Conservation (phyloP, 1,140 invertebrate species). For the Lordiphosa stackelbergi region DNA sequence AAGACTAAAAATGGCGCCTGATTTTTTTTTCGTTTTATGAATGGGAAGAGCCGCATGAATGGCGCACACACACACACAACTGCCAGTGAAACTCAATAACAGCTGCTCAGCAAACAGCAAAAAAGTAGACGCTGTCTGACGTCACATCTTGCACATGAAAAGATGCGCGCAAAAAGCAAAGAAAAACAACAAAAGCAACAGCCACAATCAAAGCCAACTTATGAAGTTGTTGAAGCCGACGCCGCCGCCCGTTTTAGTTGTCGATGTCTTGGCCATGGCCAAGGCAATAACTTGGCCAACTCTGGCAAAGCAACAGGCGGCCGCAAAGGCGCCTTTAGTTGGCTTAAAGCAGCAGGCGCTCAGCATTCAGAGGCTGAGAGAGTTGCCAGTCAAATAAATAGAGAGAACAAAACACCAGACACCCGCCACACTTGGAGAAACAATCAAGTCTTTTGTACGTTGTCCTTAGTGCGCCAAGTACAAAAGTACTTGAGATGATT, state of each 20-base stretch:
- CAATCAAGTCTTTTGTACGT: too few relatives aligned
- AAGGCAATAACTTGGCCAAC: conserved; percentile 27
- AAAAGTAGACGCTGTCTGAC: conserved; percentile 2
- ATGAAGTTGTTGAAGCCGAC: conserved; percentile 1
- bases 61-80: conserved; percentile 9
- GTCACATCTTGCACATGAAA: conserved; percentile 2
- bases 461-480: too few relatives aligned
- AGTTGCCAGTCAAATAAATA: neutral
- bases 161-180: conserved; percentile 2
- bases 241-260: neutral
- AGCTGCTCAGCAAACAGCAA: conserved; percentile 10
- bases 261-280: conserved; percentile 45
- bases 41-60: conserved; percentile 3
- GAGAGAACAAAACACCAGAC: neutral
- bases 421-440: neutral
- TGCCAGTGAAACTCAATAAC: conserved; percentile 5
- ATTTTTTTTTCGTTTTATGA: conserved; percentile 1
- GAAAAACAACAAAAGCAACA: conserved; percentile 1
- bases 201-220: conserved; percentile 1
- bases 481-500: too few relatives aligned
- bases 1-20: conserved; percentile 3
- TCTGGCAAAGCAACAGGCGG: conserved; percentile 10
- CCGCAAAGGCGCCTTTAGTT: conserved; percentile 8
- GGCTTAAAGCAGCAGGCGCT: conserved; percentile 11
- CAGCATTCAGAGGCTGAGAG: conserved; percentile 8